Percentiles rank a stretch among this genome's conserved stretches.
Evolutionary conservation across 2,888 invertebrate species (phyloP).

Genomic region (Pyrrhia umbra): DNA sequence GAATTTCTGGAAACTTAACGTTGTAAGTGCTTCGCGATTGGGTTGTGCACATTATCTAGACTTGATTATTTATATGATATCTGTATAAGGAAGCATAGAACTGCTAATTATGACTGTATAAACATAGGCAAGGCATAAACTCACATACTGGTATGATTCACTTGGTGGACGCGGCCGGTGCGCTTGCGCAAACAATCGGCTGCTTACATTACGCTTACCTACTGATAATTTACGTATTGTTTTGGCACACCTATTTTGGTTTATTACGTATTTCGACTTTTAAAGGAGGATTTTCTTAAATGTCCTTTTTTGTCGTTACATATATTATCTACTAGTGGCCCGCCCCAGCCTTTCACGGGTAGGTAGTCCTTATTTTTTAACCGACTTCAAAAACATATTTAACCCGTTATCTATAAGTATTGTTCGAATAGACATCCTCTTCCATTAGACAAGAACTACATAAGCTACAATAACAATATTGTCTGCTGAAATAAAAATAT

Average conservation of each 20-base stretch:
- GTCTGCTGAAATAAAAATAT: too few relatives aligned
- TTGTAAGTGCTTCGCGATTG: slow-evolving; percentile 3
- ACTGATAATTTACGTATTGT: not conserved
- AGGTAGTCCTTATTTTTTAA: too few relatives aligned
- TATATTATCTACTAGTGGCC: too few relatives aligned
- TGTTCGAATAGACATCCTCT: too few relatives aligned
- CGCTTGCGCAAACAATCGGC: slow-evolving; percentile 32
- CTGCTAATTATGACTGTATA: slow-evolving; percentile 12
- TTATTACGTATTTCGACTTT: not conserved
- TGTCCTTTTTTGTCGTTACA: too few relatives aligned
- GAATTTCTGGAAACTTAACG: slow-evolving; percentile 4
- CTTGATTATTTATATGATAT: slow-evolving; percentile 12
- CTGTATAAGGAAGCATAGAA: slow-evolving; percentile 7
- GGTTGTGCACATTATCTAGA: not conserved
- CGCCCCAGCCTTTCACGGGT: too few relatives aligned
- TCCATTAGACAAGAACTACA: too few relatives aligned
- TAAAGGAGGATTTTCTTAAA: not conserved
- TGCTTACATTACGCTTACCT: slow-evolving; percentile 12
- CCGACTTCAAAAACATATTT: too few relatives aligned
- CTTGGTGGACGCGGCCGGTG: slow-evolving; percentile 23
- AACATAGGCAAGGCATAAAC: slow-evolving; percentile 18
- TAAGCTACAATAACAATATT: too few relatives aligned
- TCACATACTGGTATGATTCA: slow-evolving; percentile 1
- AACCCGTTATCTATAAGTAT: too few relatives aligned
- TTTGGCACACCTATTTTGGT: slow-evolving; percentile 7